Evolutionary conservation across 2,113 vertebrate species (phyloP), one percentile per base, ranked within the genome.

Genomic region (Aptenodytes forsteri): DNA sequence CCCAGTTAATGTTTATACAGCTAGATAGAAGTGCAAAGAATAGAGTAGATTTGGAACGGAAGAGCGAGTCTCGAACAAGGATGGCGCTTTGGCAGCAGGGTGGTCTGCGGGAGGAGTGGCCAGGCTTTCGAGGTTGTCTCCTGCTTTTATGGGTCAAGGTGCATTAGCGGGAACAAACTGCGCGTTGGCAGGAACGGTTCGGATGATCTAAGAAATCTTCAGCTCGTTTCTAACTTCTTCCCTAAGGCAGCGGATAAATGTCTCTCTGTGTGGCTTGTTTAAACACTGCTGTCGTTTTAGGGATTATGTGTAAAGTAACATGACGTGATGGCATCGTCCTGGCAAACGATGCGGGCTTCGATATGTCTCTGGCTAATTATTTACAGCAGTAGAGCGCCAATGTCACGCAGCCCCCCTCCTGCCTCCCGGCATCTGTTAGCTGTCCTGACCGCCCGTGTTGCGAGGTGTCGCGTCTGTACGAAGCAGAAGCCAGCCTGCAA

Each of bases 271-370:
- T 13, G 55, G 42, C n/a, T 20, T 10, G 11, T 62, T 65, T 40
- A 58, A 67, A n/a, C 42, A 1, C 25, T 13, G n/a, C 34, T 22
- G 5, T 47, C 0, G 0, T 5, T 50, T 49, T 27, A 18, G n/a
- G 47, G 62, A 3, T 72, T 61, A 17, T 6, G 7, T 32, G 8
- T 70, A 4, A 4, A 17, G 11, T 13, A 10, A 21, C 12, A 0
- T 1, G 2, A 42, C 0, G 0, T 0, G 56, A 3, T 20, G 22
- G 78, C 29, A 7, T 26, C 1, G 1, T 11, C 38, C 18, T 64
- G 65, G 10, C 29, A 23, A 15, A 42, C 0, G 10, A 4, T 3
- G 26, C 14, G 0, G 15, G 27, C 18, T 27, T 20, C 8, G 4
- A 3, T 8, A 1, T 0, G 2, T 30, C 32, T 44, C 19, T 17